Evolutionary conservation across 2,113 vertebrate species (phyloP), one percentile per base, ranked within the genome.

Genomic region (Oreochromis tanganicae): DNA sequence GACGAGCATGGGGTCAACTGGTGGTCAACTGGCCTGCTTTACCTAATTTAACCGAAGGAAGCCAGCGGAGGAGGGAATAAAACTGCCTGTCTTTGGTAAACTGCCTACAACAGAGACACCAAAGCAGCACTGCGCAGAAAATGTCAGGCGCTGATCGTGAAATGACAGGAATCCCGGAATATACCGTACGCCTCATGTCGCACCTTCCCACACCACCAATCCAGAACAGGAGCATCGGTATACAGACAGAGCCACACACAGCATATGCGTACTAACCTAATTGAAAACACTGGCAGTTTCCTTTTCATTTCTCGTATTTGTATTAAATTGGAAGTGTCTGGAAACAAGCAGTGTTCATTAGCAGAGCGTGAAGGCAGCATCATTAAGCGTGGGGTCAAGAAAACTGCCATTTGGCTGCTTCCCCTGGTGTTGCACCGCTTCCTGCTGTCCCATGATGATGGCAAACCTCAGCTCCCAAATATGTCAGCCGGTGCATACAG

Each of bases 41-140:
- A 81, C 79, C 86, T 93, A 91, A 95, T 61, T 94, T 91, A 94
- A 81, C 9, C 3, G 88, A 91, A 87, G 86, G 86, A 92, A 91
- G 61, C 90, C 61, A 83, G 43, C 21, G 48, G 57, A 87, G 11
- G 55, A 87, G 89, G 66, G 88, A 91, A 88, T 88, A 86, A 92
- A 91, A 81, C 89, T 29, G 83, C 80, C 66, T 61, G 80, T 90
- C 89, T 89, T 79, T 89, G 87, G 63, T 80, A 36, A 32, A 32
- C 6, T 52, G 82, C 82, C 89, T 91, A 88, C 48, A 27, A 83
- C 81, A 52, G 80, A 90, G 9, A 83, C 81, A 81, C 34, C 73
- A 61, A 41, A 68, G 19, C 56, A 59, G 59, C 59, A 13, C 52
- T n/a, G 81, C 24, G 63, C 89, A 82, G 68, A 87, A 82, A 86